Evolutionary conservation across 2,113 vertebrate species (phyloP).

Genomic region (Coptodon bakossiorum): DNA sequence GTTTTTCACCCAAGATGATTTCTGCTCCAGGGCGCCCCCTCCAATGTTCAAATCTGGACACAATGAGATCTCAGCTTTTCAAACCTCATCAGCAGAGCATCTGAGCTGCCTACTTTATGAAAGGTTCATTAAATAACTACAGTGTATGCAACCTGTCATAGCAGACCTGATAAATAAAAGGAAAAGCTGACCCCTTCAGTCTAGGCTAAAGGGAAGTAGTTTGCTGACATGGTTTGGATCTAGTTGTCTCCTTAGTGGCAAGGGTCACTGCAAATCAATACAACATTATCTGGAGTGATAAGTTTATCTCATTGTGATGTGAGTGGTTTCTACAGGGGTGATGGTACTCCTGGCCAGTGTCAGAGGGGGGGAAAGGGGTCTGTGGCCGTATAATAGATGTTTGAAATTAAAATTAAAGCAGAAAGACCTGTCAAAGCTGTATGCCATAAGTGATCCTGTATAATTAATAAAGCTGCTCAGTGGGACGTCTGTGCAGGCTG

Average conservation of each 20-base stretch:
- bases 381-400: accelerated
- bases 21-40: not conserved
- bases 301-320: not conserved
- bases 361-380: not conserved
- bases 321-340: not conserved
- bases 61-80: not conserved
- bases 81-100: not conserved
- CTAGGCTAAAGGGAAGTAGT: not conserved
- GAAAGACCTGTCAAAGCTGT: not conserved
- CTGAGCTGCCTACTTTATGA: not conserved
- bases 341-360: not conserved
- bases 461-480: not conserved
- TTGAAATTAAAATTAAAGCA: not conserved
- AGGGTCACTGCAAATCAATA: not conserved
- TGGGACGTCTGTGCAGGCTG: not conserved
- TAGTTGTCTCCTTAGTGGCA: not conserved
- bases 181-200: not conserved
- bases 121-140: not conserved
- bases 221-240: not conserved
- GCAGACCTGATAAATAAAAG: not conserved
- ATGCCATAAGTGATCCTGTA: not conserved
- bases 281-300: not conserved
- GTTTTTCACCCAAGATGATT: not conserved
- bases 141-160: not conserved
- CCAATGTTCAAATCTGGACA: not conserved